phyloP scores from a whole-genome alignment of 2,113 vertebrate species.

The Nasalis larvatus region DNA sequence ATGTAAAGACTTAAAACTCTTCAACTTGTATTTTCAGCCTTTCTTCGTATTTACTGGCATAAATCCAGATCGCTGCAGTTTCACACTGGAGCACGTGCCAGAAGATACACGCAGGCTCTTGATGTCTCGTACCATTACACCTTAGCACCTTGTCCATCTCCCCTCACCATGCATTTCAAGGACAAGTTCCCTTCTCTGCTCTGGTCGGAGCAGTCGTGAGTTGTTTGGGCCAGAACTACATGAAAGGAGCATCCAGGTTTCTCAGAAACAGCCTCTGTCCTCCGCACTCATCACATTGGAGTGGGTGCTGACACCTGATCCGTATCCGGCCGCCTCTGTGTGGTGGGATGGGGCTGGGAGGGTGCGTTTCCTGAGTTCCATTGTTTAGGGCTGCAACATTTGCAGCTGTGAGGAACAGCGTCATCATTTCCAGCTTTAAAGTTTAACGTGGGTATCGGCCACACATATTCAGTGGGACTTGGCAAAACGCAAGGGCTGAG shows the following conservation, averaged over 20 bases:
- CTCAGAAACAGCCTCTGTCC: not conserved
- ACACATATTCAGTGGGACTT: not conserved
- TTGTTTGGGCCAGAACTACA: not conserved
- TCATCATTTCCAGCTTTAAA: not conserved
- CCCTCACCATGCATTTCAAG: not conserved
- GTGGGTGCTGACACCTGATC: not conserved
- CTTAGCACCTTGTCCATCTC: not conserved
- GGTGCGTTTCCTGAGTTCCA: not conserved
- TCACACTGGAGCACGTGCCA: not conserved
- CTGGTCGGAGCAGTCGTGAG: not conserved
- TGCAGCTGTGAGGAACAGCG: slow-evolving; percentile 36
- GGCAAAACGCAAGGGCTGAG: not conserved
- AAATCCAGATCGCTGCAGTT: not conserved
- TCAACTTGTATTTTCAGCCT: not conserved
- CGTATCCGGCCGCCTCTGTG: not conserved
- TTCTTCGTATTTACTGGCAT: not conserved
- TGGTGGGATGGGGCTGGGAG: not conserved
- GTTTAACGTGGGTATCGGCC: not conserved
- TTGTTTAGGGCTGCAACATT: not conserved
- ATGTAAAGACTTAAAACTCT: not conserved
- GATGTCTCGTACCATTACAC: not conserved
- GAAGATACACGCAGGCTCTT: not conserved
- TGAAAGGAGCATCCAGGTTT: not conserved
- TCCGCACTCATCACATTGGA: not conserved
- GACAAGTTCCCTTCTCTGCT: not conserved